Evolutionary conservation across 2,113 vertebrate species (phyloP), one percentile per base, ranked within the genome.

Genomic region (Mola mola): DNA sequence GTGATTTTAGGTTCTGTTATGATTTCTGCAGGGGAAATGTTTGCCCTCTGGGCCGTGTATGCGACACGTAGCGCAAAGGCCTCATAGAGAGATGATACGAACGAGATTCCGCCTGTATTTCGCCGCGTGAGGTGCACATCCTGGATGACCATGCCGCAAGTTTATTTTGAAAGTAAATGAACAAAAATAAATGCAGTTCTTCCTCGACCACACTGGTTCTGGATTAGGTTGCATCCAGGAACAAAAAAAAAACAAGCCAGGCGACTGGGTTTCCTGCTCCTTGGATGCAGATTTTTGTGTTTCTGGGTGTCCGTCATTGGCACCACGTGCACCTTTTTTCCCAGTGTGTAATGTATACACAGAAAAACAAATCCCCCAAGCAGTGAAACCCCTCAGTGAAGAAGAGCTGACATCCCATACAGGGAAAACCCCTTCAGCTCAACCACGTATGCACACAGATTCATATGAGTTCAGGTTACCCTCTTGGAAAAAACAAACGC

Each of bases 161-260:
- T 73, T 79, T 85, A 46, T 78, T 82, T 83, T 61, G 0, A 33
- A 61, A 59, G 46, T 16, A 52, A 55, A 26, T 73, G 2, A 58
- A 65, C 43, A 58, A 62, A 67, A 80, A 86, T 44, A 81, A 77
- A 79, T 56, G 17, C 1, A 13, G 3, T 48, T 51, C 40, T 44
- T 55, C 22, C 24, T 36, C n/a, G 11, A 50, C 41, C 57, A 56
- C 68, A 46, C 49, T n/a, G 36, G 7, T 44, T 65, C 41, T 46
- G 63, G 70, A 66, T 66, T 46, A 13, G 42, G 61, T 81, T 87
- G 66, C 67, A 12, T 57, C 77, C 50, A 68, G 58, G 70, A 64
- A 61, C 63, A 31, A 11, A 44, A 38, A 38, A 38, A 38, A 52
- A 79, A 79, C 56, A 44, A 75, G 37, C 26, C 26, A 0, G 47